Evolutionary conservation across 2,888 invertebrate genomes (phyloP).

Genomic region (Antitype chi): DNA sequence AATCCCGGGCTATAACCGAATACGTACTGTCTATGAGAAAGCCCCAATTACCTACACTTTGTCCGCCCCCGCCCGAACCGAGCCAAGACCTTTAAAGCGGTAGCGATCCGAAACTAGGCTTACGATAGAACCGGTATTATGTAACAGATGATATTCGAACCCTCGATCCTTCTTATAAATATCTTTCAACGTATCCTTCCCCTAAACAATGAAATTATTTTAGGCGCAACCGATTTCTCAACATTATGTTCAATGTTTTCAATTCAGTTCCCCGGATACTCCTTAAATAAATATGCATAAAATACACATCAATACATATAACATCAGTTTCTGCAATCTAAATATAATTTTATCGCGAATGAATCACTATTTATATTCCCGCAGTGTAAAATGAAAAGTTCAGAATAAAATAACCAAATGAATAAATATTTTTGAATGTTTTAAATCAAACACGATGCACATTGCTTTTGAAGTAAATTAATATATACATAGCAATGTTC

Average conservation of each 20-base stretch:
- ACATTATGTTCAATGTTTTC: constrained; percentile 55
- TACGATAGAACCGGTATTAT: constrained; percentile 16
- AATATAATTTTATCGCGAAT: constrained; percentile 76
- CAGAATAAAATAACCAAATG: constrained; percentile 67
- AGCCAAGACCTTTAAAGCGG: constrained; percentile 53
- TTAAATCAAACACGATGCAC: constrained; percentile 35
- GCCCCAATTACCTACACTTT: constrained; percentile 40
- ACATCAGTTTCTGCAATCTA: constrained; percentile 73
- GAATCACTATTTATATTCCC: constrained; percentile 74
- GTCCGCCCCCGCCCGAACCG: constrained; percentile 23
- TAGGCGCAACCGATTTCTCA: constrained; percentile 33
- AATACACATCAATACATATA: constrained; percentile 61
- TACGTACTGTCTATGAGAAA: constrained; percentile 31
- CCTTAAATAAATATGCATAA: constrained; percentile 69
- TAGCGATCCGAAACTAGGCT: constrained; percentile 26
- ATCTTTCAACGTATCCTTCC: constrained; percentile 23
- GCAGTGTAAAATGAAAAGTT: constrained; percentile 65
- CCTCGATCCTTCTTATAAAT: background rate
- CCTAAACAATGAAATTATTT: constrained; percentile 52
- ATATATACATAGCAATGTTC: background rate
- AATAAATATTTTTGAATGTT: constrained; percentile 55
- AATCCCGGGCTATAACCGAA: constrained; percentile 25
- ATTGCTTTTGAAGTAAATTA: background rate
- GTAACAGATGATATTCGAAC: constrained; percentile 12
- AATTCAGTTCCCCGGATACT: constrained; percentile 64